Base-by-base conservation (phyloP, 2,797 vertebrate species). In the Hoplostethus mediterraneus region DNA sequence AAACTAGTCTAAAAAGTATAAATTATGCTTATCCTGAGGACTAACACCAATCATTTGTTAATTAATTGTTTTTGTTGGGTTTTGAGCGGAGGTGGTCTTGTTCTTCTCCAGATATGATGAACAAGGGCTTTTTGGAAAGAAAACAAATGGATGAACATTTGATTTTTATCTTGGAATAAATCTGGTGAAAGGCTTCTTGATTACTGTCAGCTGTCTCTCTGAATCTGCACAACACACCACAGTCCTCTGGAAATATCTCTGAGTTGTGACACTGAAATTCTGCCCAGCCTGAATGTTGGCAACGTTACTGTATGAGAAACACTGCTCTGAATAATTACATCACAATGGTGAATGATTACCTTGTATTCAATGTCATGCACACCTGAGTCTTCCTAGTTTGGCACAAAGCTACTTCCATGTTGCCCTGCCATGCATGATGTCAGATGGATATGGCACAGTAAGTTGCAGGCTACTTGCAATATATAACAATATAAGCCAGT, bases 131-230 rank as follows among this genome's bases (percentile, higher is more conserved):
- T 87, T 84, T 84, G 63, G 67, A 58, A 81, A 75, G 65, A 78
- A 79, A 77, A 83, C 65, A 84, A 85, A 89, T 60, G 59, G 76
- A 79, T 81, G 63, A 84, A 31, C 71, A 77, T 83, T 80, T 77
- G 17, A 73, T 63, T 87, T 53, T 63, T 90, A 93, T 89, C 89
- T 90, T 92, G 73, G 86, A 95, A 95, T 95, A 95, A 92, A 95
- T 88, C 76, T 90, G 83, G 75, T 91, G 87, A 92, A 93, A 92
- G 42, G 49, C 75, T 51, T 71, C 55, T 71, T 60, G 45, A 17
- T 68, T 77, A 51, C 45, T 81, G 30, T 58, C 11, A 17, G 16
- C 54, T 33, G 45, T 82, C 48, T 64, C 49, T 80, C 45, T 75
- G 40, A 28, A 60, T 60, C 16, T 78, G 30, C 40, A 67, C 55